A percentile compares a stretch with the other conserved stretches of the same genome.
These are phyloP conservation scores for Apis dorsata DNA, from an alignment of 1,140 invertebrate species.

Conservation along the genomic window DNA sequence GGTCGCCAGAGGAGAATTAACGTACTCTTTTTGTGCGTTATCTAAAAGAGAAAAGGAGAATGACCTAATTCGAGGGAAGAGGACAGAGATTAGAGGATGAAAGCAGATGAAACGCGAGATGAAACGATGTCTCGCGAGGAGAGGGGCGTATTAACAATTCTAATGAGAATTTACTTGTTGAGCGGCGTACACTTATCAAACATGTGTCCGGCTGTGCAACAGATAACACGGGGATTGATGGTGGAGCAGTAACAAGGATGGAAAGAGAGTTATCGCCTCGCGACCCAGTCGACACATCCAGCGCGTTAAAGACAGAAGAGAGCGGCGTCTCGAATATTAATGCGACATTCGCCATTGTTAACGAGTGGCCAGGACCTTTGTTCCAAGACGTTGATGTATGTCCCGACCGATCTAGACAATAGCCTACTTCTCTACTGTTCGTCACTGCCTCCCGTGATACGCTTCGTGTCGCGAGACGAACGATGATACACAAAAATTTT, in stretches of 20 bases:
- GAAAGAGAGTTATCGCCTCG: neutral
- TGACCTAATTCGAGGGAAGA: neutral
- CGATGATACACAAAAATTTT: neutral
- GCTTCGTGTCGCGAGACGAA: neutral
- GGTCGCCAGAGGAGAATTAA: no score
- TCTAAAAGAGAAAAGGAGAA: neutral
- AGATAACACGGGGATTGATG: conserved; percentile 24
- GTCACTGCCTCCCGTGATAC: conserved; percentile 15
- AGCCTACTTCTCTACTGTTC: conserved; percentile 13
- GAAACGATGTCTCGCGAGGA: neutral
- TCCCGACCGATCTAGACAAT: conserved; percentile 34
- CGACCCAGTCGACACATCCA: neutral
- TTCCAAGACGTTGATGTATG: conserved; percentile 36
- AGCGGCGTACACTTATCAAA: neutral
- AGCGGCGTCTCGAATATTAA: conserved; percentile 35
- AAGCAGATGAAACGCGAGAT: no score
- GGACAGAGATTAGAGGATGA: neutral
- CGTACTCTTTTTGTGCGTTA: no score
- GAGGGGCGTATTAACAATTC: neutral
- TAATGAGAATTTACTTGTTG: conserved; percentile 25
- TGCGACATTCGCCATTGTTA: conserved; percentile 39
- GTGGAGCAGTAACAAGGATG: neutral
- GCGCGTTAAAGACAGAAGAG: conserved; percentile 36
- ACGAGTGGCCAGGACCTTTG: conserved; percentile 26
- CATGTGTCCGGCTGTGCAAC: conserved; percentile 17